Evolutionary conservation across 2,113 vertebrate genomes (phyloP), one percentile per base, ranked within the genome.

Genomic region (Burhinus bistriatus): DNA sequence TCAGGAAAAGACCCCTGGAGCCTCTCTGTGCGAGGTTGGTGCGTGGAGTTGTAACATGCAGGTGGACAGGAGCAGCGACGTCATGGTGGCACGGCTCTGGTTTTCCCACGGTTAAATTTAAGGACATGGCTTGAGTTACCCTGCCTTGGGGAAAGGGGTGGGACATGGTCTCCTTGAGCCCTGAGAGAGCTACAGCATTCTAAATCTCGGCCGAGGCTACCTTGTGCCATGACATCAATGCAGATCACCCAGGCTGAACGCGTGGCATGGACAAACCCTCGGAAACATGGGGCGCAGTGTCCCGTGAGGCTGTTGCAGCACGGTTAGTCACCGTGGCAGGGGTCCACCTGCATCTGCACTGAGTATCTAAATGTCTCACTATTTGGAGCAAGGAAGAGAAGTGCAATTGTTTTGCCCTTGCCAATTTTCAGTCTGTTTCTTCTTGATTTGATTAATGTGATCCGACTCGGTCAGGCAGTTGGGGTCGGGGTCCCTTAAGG

Each of bases 221-320:
- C 14, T 54, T 7, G 9, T 36, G 30, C 57, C 0, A 0, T 59
- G 36, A 12, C 44, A 47, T 13, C 18, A 5, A 5, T 8, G 30
- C 15, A 12, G 22, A 12, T 38, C 13, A 5, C 29, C 6, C 5
- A 4, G 34, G 34, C 30, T 40, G 64, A 29, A 27, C 0, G 0
- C 3, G 1, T 13, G 72, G 9, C 59, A 55, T 0, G 0, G 0
- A 15, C 6, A n/a, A 69, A 38, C 11, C 58, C 58, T 83, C 0
- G 0, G 38, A 34, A 64, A 47, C 11, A 16, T 0, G 9, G 13
- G n/a, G 47, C 2, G 0, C 9, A 2, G 22, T 16, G 30, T 83
- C 57, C 25, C 1, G 0, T 47, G 76, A 38, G 19, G 29, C 49
- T 26, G 18, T 42, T 58, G 65, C 30, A 30, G 82, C 15, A 42